Base-by-base conservation (phyloP, 2,113 vertebrate genomes). In the Leucosticte australis region DNA sequence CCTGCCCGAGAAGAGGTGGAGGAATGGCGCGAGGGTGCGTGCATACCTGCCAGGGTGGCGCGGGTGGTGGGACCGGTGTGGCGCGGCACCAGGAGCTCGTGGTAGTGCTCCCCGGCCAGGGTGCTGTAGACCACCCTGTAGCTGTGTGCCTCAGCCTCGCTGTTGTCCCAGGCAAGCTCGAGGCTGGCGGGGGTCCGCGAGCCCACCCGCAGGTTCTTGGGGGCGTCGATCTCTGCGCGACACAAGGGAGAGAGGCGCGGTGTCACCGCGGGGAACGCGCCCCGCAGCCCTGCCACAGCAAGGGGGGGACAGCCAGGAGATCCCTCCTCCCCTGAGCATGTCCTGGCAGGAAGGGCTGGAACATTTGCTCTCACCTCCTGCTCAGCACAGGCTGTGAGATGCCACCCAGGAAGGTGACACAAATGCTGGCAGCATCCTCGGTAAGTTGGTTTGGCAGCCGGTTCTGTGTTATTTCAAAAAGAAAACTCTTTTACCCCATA, bases 101-200 rank as follows among this genome's bases (percentile, higher is more conserved):
- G 98, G 91, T 99, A 99, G 91, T 99, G 99, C 95, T 99, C 99
- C 31, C 99, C 99, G 0, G 99, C 99, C 91, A 99, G 97, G 27
- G 99, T 99, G 98, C 99, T 99, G 97, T 99, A 99, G 31, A 99
- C 99, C 56, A 99, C 98, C 89, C 98, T 98, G 97, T 99, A 99
- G 63, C 97, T 97, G 53, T 98, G 98, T 2, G 98, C 99, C 89
- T 99, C 98, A 0, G 99, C 99, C 91, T 99, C 99, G 7, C 99
- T 99, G 97, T 99, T 99, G 96, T 99, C 99, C 99, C 99, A 99
- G 37, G 99, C 97, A 1, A 99, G 97, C 87, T 99, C 99, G 30
- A 99, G 98, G 69, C 97, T 98, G 92, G 98, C 98, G 12, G 99
- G 98, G 1, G 96, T 98, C 88, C 98, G 98, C 7, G 98, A 98